These are phyloP conservation scores for Medauroidea extradentata DNA, from an alignment of 1,140 invertebrate genomes.

Conservation along the genomic window DNA sequence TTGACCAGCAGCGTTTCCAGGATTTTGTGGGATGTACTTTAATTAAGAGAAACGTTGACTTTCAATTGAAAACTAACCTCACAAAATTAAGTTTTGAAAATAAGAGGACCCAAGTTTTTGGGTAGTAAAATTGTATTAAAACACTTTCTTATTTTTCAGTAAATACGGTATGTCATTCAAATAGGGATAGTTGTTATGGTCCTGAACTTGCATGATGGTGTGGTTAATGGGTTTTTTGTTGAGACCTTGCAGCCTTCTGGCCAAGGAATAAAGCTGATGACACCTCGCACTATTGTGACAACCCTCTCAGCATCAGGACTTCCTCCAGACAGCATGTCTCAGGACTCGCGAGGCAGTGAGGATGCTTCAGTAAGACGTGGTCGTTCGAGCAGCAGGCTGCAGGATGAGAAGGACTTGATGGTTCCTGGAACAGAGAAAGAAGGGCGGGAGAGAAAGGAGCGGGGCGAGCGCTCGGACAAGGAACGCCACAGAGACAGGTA, in stretches of 20 bases:
- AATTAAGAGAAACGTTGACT: no score
- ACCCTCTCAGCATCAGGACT: conserved; percentile 28
- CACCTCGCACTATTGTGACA: conserved; percentile 19
- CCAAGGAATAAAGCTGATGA: conserved; percentile 36
- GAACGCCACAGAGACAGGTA: conserved; percentile 2
- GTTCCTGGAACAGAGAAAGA: not conserved
- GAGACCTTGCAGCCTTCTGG: conserved; percentile 16
- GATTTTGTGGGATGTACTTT: no score
- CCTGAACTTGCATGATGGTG: no score
- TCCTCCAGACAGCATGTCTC: conserved; percentile 34
- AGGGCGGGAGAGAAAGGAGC: not conserved
- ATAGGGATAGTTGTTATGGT: no score
- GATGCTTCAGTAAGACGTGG: conserved; percentile 1
- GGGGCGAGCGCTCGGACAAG: conserved; percentile 1
- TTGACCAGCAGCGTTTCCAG: no score
- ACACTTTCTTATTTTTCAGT: no score
- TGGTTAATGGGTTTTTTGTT: conserved; percentile 7
- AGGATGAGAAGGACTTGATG: not conserved
- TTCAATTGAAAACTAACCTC: no score
- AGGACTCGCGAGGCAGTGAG: conserved; percentile 36
- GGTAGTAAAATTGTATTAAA: no score
- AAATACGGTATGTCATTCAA: no score
- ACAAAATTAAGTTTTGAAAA: no score
- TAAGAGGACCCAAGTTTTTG: no score
- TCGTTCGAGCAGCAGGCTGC: not conserved